Base-by-base conservation (phyloP, 2,797 vertebrate genomes). In the Ceryle rudis region DNA sequence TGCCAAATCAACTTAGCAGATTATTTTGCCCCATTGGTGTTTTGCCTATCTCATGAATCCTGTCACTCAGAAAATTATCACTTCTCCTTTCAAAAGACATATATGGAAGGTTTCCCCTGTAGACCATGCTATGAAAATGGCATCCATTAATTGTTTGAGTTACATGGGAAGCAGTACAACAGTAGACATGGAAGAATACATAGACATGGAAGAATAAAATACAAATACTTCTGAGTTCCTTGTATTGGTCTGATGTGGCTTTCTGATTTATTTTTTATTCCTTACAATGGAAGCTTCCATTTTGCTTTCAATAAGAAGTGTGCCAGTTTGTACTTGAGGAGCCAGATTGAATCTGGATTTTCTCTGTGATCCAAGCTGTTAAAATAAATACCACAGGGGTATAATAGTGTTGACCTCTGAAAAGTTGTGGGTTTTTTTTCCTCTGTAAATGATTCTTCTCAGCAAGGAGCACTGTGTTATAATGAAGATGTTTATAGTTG, bases 321-420 rank as follows among this genome's bases (percentile, higher is more conserved):
- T 89, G 58, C 73, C 94, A 57, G 70, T 96, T 93, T 69, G 49
- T 95, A 83, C 92, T 93, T 7, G 6, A 95, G 65, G 66, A 95
- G 89, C 66, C 52, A 95, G 94, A 91, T 91, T 95, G 91, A 96
- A 95, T 96, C 93, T 96, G 89, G 95, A 95, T 97, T 96, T 96
- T 96, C 79, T 90, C 86, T 92, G 51, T 97, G 91, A 96, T 95
- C 93, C 90, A 86, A 96, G 77, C 94, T 95, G 86, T 96, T 97
- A 97, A 95, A 97, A 96, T 97, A 97, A 97, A 97, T 97, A 96
- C 94, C 91, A 89, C 73, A 89, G 84, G 51, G 69, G 88, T 96
- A 81, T 96, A 96, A 97, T 96, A 94, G 90, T 83, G 73, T 92
- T 96, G 94, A 96, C 95, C 95, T 96, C 95, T 74, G 77, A 95